Percentiles rank a stretch among this genome's conserved stretches.
These are phyloP conservation scores for Pluvianellus socialis DNA, from an alignment of 2,113 vertebrate species.

Conservation along the genomic window DNA sequence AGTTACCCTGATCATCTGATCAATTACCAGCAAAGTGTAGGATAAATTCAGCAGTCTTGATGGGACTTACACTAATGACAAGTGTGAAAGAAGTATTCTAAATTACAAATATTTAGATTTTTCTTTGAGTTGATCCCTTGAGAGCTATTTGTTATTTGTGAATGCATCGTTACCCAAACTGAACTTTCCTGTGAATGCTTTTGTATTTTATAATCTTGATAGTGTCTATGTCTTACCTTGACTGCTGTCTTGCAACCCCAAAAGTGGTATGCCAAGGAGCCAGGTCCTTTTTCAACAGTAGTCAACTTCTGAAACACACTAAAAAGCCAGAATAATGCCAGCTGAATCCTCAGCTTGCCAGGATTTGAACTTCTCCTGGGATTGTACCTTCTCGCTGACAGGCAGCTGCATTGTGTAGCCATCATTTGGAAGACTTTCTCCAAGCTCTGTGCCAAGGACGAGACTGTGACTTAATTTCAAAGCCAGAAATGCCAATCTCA, in stretches of 20 bases:
- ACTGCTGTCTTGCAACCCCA: background rate
- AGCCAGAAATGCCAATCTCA: background rate
- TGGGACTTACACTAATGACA: background rate
- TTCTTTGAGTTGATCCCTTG: background rate
- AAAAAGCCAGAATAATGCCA: background rate
- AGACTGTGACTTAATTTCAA: background rate
- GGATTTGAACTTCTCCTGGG: background rate
- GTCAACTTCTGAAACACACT: background rate
- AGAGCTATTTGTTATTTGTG: background rate
- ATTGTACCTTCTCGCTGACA: background rate
- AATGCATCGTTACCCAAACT: background rate
- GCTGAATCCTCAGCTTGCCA: background rate
- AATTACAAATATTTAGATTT: background rate
- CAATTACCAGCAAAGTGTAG: background rate
- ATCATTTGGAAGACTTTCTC: background rate
- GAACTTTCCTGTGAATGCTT: background rate
- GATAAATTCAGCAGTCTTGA: background rate
- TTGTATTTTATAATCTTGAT: background rate
- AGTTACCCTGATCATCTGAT: background rate
- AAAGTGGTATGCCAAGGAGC: background rate
- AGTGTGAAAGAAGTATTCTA: background rate
- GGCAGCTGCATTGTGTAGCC: background rate
- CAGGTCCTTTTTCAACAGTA: background rate
- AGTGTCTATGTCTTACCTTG: background rate
- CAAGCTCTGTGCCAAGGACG: background rate